Evolutionary conservation across 2,113 vertebrate genomes (phyloP).

Genomic region (Sitta europaea): DNA sequence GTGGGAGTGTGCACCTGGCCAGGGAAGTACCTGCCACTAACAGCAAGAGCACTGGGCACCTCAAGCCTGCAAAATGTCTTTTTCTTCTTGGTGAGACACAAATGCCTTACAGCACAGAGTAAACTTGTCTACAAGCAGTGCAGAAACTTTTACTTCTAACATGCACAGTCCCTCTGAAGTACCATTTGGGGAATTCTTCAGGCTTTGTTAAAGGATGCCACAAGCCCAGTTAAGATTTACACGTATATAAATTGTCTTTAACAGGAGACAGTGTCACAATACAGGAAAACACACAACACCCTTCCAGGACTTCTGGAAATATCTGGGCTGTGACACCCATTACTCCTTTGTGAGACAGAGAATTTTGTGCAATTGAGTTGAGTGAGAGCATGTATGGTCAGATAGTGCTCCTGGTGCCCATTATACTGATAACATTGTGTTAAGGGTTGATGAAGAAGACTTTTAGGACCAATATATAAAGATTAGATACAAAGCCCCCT

Average conservation of each 20-base stretch:
- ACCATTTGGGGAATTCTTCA: neutral
- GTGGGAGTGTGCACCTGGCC: neutral
- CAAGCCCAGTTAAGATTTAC: neutral
- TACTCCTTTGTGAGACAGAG: neutral
- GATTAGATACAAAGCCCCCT: neutral
- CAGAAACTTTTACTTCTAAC: neutral
- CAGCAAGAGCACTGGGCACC: neutral
- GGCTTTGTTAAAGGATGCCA: neutral
- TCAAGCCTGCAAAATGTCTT: neutral
- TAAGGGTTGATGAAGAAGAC: neutral
- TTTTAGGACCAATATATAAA: neutral
- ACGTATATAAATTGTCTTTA: neutral
- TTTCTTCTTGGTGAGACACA: neutral
- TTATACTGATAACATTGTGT: neutral
- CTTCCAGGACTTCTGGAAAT: neutral
- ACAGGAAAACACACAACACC: neutral
- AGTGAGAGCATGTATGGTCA: neutral
- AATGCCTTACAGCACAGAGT: neutral
- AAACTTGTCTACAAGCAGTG: neutral
- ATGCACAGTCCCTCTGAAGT: neutral
- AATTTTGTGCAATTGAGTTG: neutral
- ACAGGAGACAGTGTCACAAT: neutral
- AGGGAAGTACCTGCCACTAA: neutral
- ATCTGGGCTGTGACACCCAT: neutral
- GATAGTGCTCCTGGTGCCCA: neutral